Evolutionary conservation across 2,113 vertebrate species (phyloP).

Genomic region (Microtus montanus): DNA sequence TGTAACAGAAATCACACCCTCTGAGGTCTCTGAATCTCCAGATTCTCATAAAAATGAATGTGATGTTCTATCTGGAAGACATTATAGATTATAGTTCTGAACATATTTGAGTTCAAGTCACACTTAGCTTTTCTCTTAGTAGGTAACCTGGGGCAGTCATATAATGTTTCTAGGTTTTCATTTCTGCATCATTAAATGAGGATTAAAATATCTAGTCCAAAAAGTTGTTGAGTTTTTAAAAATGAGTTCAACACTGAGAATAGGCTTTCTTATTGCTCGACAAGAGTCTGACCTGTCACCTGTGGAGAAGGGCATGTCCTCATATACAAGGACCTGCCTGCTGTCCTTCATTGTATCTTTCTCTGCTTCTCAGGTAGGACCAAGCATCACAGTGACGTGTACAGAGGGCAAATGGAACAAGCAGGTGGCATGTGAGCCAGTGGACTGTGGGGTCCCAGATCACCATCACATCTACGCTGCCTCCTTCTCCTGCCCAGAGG

Average conservation of each 20-base stretch:
- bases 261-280: not conserved
- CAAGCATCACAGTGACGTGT: slow-evolving; percentile 92
- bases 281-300: not conserved
- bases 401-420: slow-evolving; percentile 97
- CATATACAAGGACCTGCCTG: rapidly evolving
- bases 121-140: not conserved
- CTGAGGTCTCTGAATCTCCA: not conserved
- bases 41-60: not conserved
- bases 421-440: slow-evolving; percentile 94
- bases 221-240: not conserved
- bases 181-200: not conserved
- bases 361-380: slow-evolving; percentile 60
- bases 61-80: not conserved
- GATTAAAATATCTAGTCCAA: not conserved
- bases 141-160: not conserved
- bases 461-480: slow-evolving; percentile 96
- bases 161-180: not conserved
- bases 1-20: not conserved
- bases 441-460: slow-evolving; percentile 97
- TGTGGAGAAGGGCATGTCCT: not conserved
- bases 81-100: not conserved
- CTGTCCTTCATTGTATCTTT: not conserved
- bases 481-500: slow-evolving; percentile 92
- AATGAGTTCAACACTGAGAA: not conserved
- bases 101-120: not conserved